Base-by-base conservation (phyloP, 2,797 vertebrate species). In the Antrozous pallidus region DNA sequence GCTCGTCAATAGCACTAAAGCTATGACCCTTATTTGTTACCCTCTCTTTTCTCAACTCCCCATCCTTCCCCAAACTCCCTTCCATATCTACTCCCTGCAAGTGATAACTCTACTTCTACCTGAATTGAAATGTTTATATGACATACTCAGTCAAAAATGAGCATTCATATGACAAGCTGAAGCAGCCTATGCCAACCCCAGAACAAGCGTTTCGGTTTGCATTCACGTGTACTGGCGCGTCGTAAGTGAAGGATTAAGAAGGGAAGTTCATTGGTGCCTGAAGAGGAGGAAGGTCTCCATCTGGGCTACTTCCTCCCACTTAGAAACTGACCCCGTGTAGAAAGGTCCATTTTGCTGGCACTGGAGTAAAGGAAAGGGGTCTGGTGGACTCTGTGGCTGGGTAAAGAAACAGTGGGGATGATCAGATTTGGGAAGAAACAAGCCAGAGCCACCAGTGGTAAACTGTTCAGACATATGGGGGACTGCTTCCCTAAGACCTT, bases 111-210 rank as follows among this genome's bases (percentile, higher is more conserved):
- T 40, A 10, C 26, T 75, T 74, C 90, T 89, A 95, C 96, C 97
- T 95, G 97, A 97, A 96, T 47, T 75, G 96, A 93, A 88, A 69
- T 6, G 58, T 8, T 18, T 70, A 81, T 9, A 79, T 40, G 36
- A 93, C 88, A 93, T 73, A 89, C 95, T 97, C 97, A 95, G 96
- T 97, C 97, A 97, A 65, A 97, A 97, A 97, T 96, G 95, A 98
- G 96, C 67, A 70, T 79, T 94, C n/a, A 3, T 0, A 28, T 17
- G 8, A 79, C 47, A 94, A 78, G 87, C 17, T 88, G 89, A 42
- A 4, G 83, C 74, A 71, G 38, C 3, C 80, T 71, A 94, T 87
- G 40, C 83, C 10, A 33, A 56, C 61, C n/a, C 33, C 20, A n/a
- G 67, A 7, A 6, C 5, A 45, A 89, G 38, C 70, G 71, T 20